Evolutionary conservation across 2,113 vertebrate genomes (phyloP), one percentile per base, ranked within the genome.

Genomic region (Proterorhinus semilunaris): DNA sequence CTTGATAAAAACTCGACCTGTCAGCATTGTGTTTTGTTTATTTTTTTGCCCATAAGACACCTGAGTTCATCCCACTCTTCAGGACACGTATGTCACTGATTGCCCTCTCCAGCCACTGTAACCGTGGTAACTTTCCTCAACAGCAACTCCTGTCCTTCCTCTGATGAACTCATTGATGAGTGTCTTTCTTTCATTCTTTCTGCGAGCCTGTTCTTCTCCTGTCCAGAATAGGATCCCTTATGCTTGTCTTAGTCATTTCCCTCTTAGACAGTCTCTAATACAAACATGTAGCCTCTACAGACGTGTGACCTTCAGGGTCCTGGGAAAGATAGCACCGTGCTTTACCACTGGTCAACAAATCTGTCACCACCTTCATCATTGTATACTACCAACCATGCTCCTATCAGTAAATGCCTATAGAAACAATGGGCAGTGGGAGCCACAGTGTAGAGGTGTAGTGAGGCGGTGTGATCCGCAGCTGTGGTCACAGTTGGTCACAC

Each of bases 401-500:
- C 11, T 10, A 68, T 62, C n/a, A 69, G n/a, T 62, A 42, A 42
- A 61, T 71, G 64, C 44, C 43, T 48, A 27, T 36, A 13, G 6
- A 42, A 13, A 65, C 12, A 75, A 52, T 44, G 5, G 50, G 54
- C 7, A 3, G 0, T 9, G 53, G 12, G 13, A 61, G 48, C 78
- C 61, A 52, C 66, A 45, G 66, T n/a, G 65, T 58, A 77, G 83
- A 71, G 71, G 49, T 76, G 48, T 65, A 65, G 64, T 80, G 43
- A 46, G 73, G 7, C 74, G 80, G 7, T 75, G 80, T 75, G 65
- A 68, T 48, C 0, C 44, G 71, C 93, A 93, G 88, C 91, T 93
- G 93, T 74, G 72, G 89, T 92, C 91, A 88, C 87, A 72, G 78
- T 72, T 82, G 82, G 78, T 68, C 81, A 72, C 83, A 21, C 74